Conservation (phyloP, 2,797 vertebrate species). For the Lacerta viridis region DNA sequence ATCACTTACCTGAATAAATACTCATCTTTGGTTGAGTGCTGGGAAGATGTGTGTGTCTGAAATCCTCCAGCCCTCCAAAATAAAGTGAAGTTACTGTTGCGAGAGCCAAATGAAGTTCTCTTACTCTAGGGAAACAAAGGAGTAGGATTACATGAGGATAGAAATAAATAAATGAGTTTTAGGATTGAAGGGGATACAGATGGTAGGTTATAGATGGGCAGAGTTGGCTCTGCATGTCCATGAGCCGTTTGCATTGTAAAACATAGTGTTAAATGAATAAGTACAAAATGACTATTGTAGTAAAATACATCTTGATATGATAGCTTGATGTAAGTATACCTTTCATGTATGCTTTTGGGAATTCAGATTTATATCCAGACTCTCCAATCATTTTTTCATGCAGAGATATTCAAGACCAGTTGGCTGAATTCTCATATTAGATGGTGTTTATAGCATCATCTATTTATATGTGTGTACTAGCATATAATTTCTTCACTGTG, state of each 20-base stretch:
- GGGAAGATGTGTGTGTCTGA: background rate
- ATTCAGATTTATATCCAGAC: conserved; percentile 23
- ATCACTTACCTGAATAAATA: background rate
- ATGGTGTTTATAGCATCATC: conserved; percentile 67
- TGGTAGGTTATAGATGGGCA: background rate
- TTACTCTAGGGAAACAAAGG: background rate
- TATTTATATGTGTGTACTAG: conserved; percentile 81
- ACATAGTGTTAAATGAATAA: conserved; percentile 7
- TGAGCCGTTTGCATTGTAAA: background rate
- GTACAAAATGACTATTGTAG: background rate
- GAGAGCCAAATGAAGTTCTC: background rate
- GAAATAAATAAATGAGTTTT: conserved; percentile 1
- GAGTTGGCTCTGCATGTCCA: background rate
- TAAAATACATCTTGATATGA: conserved; percentile 10
- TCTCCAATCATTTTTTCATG: background rate
- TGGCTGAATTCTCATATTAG: conserved; percentile 58
- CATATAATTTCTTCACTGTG: conserved; percentile 68
- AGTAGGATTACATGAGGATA: background rate
- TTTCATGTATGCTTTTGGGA: conserved; percentile 12
- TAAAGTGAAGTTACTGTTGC: background rate
- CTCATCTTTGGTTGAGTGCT: background rate
- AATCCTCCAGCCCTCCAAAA: background rate
- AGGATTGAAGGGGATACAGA: background rate
- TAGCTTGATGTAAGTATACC: background rate
- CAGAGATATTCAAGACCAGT: conserved; percentile 8